Base-by-base conservation (phyloP, 1,140 invertebrate species). In the Drosophila triauraria region DNA sequence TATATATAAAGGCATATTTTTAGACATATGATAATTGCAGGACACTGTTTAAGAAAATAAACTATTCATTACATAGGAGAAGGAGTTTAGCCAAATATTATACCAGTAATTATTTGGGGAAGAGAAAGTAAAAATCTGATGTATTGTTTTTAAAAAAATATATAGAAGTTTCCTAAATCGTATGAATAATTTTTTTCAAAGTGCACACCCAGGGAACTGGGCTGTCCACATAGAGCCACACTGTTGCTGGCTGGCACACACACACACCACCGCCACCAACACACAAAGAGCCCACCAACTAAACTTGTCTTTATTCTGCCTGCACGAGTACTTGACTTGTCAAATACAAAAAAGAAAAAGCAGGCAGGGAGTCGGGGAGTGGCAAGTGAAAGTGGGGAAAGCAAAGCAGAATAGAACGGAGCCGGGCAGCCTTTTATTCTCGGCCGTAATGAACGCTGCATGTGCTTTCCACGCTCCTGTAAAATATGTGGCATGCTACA, bases 281-380 rank as follows among this genome's bases (percentile, higher is more conserved):
- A 53, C 15, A 54, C 48, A 50, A 63, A 56, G 44, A 25, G 35
- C 50, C 43, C 46, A 65, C 32, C 38, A 27, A 67, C 47, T 48
- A 80, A 68, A 63, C 67, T 85, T 68, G 70, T 60, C 61, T 60
- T 76, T 56, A 60, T 58, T 43, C 78, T 64, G 60, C 70, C 81
- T 61, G 57, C 38, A 40, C 38, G 53, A 56, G 53, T 63, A 78
- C 86, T 84, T 86, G 84, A 87, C 83, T 87, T 83, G 77, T 68
- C 84, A 87, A 83, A 87, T 61, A 82, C 57, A 56, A 54, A 35
- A 48, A 20, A 57, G 35, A 35, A 10, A 77, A 70, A 47, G 48
- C 44, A 25, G 23, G 40, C 10, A 30, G 38, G 13, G 20, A 50
- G 48, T n/a, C 9, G 54, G n/a, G 15, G 30, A 20, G 20, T n/a